These are phyloP conservation scores for Siderastrea radians DNA, from an alignment of 92 coral and sea anemone species.

Conservation along the genomic window DNA sequence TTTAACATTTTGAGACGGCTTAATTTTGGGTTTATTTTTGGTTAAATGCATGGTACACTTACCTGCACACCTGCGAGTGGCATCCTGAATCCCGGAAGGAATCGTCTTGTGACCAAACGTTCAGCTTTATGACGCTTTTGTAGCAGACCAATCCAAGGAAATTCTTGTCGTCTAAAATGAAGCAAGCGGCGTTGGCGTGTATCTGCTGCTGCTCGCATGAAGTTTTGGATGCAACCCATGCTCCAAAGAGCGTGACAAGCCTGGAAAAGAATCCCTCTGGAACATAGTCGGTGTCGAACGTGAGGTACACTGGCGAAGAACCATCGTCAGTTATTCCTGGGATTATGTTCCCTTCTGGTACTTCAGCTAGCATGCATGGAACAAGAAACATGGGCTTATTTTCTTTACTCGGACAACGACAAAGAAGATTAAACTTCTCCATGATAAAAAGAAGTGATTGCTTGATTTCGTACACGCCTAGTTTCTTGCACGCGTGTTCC, in stretches of 20 bases:
- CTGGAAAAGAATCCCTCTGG: constrained; percentile 39
- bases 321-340: neutral
- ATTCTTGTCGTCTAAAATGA: constrained; percentile 22
- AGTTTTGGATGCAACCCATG: constrained; percentile 31
- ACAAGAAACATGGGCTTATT: constrained; percentile 13
- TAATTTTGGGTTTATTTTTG: neutral
- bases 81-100: neutral
- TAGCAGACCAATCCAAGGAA: constrained; percentile 21
- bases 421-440: constrained; percentile 31
- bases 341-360: neutral
- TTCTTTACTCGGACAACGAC: neutral
- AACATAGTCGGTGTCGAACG: constrained; percentile 19
- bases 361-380: constrained; percentile 24
- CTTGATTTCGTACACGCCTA: constrained; percentile 1
- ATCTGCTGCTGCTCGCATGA: constrained; percentile 16
- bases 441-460: constrained; percentile 22
- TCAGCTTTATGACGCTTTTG: constrained; percentile 22
- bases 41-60: neutral
- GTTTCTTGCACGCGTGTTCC: neutral
- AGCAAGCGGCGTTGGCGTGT: constrained; percentile 31
- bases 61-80: constrained; percentile 29
- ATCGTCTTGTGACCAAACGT: constrained; percentile 10
- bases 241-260: constrained; percentile 3
- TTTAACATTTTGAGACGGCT: too few relatives aligned
- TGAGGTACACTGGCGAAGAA: constrained; percentile 22